Evolutionary conservation across 2,797 vertebrate genomes (phyloP).

Genomic region (Chaenodraco wilsoni): DNA sequence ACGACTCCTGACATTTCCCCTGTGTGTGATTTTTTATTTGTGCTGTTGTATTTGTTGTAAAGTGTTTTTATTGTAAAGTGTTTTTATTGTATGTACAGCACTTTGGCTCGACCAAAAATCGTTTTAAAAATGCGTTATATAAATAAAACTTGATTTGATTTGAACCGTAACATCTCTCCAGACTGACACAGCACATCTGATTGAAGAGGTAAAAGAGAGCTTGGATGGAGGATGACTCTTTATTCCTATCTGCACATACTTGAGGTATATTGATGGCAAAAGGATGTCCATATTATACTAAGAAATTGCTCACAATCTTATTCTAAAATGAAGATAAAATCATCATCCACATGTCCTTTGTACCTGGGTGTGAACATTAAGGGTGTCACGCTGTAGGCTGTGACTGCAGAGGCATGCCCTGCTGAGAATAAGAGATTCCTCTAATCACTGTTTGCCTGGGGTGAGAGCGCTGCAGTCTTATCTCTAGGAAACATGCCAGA

Average conservation of each 20-base stretch:
- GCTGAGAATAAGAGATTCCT: slow-evolving; percentile 62
- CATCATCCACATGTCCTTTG: slow-evolving; percentile 31
- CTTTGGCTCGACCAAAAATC: no score
- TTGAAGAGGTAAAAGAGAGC: background rate
- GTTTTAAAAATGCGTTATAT: no score
- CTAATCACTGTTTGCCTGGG: slow-evolving; percentile 63
- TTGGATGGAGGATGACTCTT: slow-evolving; percentile 1
- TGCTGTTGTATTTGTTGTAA: no score
- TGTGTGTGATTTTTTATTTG: no score
- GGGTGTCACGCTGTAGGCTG: slow-evolving; percentile 51
- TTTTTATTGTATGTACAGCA: no score
- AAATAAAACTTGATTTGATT: no score
- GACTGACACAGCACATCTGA: no score
- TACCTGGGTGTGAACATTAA: slow-evolving; percentile 53
- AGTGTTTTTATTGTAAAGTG: no score
- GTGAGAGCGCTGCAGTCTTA: slow-evolving; percentile 62
- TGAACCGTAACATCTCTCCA: no score
- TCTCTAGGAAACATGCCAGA: slow-evolving; percentile 65
- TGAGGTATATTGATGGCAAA: slow-evolving; percentile 4
- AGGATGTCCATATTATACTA: background rate
- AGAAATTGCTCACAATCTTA: slow-evolving; percentile 18
- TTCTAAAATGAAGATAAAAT: slow-evolving; percentile 51
- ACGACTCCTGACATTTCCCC: no score
- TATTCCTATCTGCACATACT: slow-evolving; percentile 4
- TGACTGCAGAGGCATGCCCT: slow-evolving; percentile 54